These are phyloP conservation scores for Drosophila pallidifrons DNA, from an alignment of 1,140 invertebrate species.

Conservation along the genomic window DNA sequence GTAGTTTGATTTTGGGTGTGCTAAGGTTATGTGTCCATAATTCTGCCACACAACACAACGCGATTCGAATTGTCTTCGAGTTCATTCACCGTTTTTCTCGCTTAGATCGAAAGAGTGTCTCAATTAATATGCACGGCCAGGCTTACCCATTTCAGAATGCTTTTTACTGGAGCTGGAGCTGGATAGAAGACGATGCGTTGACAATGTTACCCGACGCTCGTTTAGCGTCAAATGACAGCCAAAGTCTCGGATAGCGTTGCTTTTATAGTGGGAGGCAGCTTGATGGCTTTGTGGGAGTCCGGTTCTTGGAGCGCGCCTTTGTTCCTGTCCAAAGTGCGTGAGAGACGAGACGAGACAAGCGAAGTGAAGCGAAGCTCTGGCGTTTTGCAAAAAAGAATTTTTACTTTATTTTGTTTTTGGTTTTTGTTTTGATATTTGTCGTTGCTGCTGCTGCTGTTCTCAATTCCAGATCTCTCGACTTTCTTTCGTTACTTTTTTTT, in stretches of 20 bases:
- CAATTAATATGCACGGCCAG: constrained; percentile 70
- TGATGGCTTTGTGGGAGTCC: constrained; percentile 51
- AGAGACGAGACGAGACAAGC: constrained; percentile 64
- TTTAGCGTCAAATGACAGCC: constrained; percentile 80
- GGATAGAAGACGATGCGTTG: constrained; percentile 5
- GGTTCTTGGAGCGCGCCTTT: constrained; percentile 76
- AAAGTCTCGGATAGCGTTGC: constrained; percentile 48
- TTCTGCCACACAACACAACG: constrained; percentile 10
- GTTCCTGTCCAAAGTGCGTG: constrained; percentile 80
- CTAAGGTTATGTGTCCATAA: constrained; percentile 78
- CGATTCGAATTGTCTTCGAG: constrained; percentile 37
- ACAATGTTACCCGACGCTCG: constrained; percentile 52
- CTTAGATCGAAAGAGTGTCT: constrained; percentile 25
- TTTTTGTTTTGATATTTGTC: constrained; percentile 46
- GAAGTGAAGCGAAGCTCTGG: constrained; percentile 28
- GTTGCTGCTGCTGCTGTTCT: constrained; percentile 49
- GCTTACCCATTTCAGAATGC: constrained; percentile 77
- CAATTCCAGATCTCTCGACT: constrained; percentile 77
- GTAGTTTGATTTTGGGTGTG: constrained; percentile 35
- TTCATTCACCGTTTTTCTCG: constrained; percentile 68
- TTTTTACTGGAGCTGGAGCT: constrained; percentile 22
- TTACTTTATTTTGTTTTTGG: constrained; percentile 1
- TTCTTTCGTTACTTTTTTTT: constrained; percentile 59
- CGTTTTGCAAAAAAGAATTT: constrained; percentile 2
- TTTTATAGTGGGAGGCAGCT: constrained; percentile 71